A percentile compares a stretch with the other conserved stretches of the same genome.
Conservation (phyloP, 64 coral and sea anemone species). For the Stichodactyla helianthus region DNA sequence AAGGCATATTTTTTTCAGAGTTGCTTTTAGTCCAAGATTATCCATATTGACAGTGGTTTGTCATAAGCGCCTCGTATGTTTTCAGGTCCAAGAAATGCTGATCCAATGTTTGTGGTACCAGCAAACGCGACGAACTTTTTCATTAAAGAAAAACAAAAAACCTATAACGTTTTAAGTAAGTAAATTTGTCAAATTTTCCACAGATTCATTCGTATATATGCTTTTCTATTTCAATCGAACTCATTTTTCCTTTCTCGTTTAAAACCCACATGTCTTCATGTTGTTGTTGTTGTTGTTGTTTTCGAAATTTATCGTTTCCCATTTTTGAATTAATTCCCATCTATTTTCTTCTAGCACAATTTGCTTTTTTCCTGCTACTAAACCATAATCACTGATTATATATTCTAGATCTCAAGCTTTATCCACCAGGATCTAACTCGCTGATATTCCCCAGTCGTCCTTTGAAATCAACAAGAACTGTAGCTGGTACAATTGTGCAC, state of each 20-base stretch:
- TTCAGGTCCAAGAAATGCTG: slow-evolving; percentile 23
- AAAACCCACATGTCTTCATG: too few relatives aligned
- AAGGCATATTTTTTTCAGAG: too few relatives aligned
- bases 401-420: slow-evolving; percentile 6
- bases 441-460: neutral
- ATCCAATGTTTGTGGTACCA: slow-evolving; percentile 45
- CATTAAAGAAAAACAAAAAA: slow-evolving; percentile 15
- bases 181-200: neutral
- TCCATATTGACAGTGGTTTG: neutral
- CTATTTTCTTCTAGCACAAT: neutral
- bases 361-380: too few relatives aligned
- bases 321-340: neutral
- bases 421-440: neutral
- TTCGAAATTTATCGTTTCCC: too few relatives aligned
- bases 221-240: neutral
- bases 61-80: neutral
- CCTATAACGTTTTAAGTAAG: slow-evolving; percentile 8
- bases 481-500: neutral
- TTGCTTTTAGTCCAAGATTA: too few relatives aligned
- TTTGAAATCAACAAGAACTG: neutral
- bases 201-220: neutral
- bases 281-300: too few relatives aligned
- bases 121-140: slow-evolving; percentile 23
- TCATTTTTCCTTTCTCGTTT: too few relatives aligned
- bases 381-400: neutral